Evolutionary conservation across 2,888 invertebrate species (phyloP), one percentile per base, ranked within the genome.

Genomic region (Deilephila elpenor): DNA sequence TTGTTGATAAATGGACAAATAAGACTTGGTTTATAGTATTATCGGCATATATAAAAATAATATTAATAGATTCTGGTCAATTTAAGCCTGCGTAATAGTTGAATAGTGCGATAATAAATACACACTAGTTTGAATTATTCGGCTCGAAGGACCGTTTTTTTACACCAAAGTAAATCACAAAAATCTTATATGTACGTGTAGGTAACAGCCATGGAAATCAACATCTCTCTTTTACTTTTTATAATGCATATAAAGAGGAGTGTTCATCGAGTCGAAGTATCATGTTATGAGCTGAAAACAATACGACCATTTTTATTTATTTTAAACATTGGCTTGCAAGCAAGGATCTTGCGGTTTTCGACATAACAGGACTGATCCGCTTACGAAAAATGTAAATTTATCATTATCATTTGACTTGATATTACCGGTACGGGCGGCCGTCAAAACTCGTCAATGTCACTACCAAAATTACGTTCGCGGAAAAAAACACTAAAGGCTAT

Each of bases 401-500:
- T n/a, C 19, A 62, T 62, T 56, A 56, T 62, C 62, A 17, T 51
- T 44, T 51, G 17, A 25, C 25, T 14, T 34, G n/a, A 62, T 51
- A 51, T 67, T 67, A 67, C 51, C 67, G 67, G 67, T 67, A 51
- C 51, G 17, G n/a, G 14, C 61, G 73, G 25, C 73, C 73, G 56
- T 61, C 73, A 71, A 73, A 70, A 53, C 29, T 56, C 25, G 56
- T 73, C 73, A 79, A 80, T 80, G 81, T 76, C 80, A 78, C 71
- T 71, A 73, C 71, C 71, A 72, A 64, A 76, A 75, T 76, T 74
- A 75, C 78, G 59, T 44, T 76, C 67, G 78, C 78, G 79, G 82
- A 83, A 86, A 86, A 82, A 83, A 76, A 81, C 80, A 80, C 81
- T 67, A 76, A 73, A 77, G 77, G 74, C 72, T 79, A 75, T 75